phyloP scores from a whole-genome alignment of 2,888 invertebrate species.

The Atethmia centrago region DNA sequence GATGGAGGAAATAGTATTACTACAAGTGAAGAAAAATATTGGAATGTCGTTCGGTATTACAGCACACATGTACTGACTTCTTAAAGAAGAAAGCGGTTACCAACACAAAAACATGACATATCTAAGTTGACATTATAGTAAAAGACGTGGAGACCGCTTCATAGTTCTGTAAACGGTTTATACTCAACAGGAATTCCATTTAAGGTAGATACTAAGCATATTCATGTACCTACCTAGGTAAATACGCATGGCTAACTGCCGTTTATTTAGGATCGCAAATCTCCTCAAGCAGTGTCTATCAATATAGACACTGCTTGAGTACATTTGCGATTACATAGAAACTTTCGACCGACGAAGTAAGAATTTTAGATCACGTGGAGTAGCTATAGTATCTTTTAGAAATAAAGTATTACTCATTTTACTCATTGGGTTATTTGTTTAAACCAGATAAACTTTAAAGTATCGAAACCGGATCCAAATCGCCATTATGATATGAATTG shows the following conservation, averaged over 20 bases:
- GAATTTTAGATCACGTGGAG: background rate
- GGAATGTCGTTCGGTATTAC: background rate
- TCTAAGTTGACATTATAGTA: background rate
- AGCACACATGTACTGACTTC: too few species aligned
- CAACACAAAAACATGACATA: background rate
- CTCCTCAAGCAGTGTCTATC: constrained; percentile 16
- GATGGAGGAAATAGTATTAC: background rate
- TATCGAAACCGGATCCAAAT: background rate
- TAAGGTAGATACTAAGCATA: background rate
- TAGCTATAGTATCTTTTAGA: background rate
- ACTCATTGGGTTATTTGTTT: background rate
- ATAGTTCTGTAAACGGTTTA: too few species aligned
- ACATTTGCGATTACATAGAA: constrained; percentile 32
- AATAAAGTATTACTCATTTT: background rate
- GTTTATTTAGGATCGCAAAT: constrained; percentile 29
- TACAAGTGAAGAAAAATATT: background rate
- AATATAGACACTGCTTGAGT: too few species aligned
- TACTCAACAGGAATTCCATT: background rate
- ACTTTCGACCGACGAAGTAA: background rate
- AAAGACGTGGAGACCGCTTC: background rate
- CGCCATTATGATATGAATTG: too few species aligned
- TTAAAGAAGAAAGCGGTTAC: background rate
- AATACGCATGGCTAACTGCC: constrained; percentile 16
- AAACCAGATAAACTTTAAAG: too few species aligned
- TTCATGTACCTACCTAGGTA: constrained; percentile 10